Evolutionary conservation across 2,888 invertebrate genomes (phyloP).

Genomic region (Hedychridium roseum): DNA sequence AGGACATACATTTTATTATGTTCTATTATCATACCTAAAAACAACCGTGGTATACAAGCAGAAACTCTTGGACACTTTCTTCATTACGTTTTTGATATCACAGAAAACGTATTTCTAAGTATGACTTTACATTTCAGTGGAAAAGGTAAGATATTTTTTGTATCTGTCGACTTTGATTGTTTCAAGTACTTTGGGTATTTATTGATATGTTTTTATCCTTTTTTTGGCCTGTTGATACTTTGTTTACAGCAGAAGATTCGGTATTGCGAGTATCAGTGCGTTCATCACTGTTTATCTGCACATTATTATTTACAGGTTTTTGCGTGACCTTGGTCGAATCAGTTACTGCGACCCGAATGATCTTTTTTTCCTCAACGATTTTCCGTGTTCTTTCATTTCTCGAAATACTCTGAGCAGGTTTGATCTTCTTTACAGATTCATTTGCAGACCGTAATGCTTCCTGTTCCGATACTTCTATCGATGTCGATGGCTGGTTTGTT

Average conservation of each 20-base stretch:
- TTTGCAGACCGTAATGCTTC: not conserved
- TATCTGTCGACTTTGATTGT: conserved; percentile 17
- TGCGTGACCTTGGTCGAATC: no score
- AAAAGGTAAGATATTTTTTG: conserved; percentile 33
- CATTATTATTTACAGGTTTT: conserved; percentile 3
- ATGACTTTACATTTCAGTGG: conserved; percentile 26
- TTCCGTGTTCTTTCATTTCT: conserved; percentile 5
- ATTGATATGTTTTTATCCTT: conserved; percentile 18
- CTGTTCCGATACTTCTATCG: not conserved
- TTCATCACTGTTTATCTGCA: no score
- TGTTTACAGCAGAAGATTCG: no score
- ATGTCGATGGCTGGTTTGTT: not conserved
- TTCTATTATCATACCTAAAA: no score
- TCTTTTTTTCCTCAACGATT: conserved; percentile 6
- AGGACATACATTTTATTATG: no score
- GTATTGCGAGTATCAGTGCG: no score
- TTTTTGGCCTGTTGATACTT: no score
- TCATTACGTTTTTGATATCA: conserved; percentile 46
- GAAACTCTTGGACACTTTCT: no score
- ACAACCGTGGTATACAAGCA: no score
- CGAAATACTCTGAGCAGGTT: conserved; percentile 4
- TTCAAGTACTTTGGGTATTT: conserved; percentile 20
- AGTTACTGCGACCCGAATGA: no score
- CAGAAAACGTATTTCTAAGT: conserved; percentile 46
- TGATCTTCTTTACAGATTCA: conserved; percentile 3